phyloP scores from a whole-genome alignment of 2,888 invertebrate genomes.

The Diloba caeruleocephala region DNA sequence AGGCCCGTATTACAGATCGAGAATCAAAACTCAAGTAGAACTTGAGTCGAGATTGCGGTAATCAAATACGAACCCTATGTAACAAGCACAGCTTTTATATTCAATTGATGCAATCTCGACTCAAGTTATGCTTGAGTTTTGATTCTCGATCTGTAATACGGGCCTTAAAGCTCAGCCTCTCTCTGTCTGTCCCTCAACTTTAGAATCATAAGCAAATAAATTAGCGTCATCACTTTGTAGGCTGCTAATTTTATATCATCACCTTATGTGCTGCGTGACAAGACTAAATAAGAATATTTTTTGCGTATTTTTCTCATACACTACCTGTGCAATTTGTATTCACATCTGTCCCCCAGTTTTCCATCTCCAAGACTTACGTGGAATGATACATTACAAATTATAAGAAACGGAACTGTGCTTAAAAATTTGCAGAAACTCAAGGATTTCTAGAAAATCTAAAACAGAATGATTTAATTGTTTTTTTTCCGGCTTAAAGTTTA shows the following conservation, averaged over 20 bases:
- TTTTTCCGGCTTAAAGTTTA: conserved; percentile 51
- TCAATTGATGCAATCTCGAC: too few relatives aligned
- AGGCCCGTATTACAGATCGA: not conserved
- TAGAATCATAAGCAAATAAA: conserved; percentile 27
- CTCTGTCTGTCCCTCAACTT: not conserved
- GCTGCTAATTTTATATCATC: conserved; percentile 66
- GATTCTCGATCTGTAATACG: too few relatives aligned
- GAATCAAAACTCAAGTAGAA: not conserved
- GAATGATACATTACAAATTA: conserved; percentile 72
- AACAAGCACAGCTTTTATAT: too few relatives aligned
- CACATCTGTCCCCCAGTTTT: conserved; percentile 61
- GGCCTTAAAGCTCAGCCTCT: not conserved
- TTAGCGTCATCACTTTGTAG: conserved; percentile 15
- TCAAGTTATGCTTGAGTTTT: too few relatives aligned
- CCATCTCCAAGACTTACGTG: conserved; percentile 72
- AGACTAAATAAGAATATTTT: conserved; percentile 58
- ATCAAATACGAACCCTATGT: too few relatives aligned
- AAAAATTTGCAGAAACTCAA: conserved; percentile 78
- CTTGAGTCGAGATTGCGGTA: too few relatives aligned
- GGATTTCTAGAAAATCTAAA: conserved; percentile 72
- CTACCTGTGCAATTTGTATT: conserved; percentile 73
- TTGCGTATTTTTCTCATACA: conserved; percentile 76
- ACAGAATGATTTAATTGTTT: conserved; percentile 66
- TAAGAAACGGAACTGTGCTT: conserved; percentile 72
- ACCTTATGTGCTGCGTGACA: conserved; percentile 58